These are phyloP conservation scores for Mercenaria mercenaria DNA, from an alignment of 1,140 invertebrate species.

Conservation along the genomic window DNA sequence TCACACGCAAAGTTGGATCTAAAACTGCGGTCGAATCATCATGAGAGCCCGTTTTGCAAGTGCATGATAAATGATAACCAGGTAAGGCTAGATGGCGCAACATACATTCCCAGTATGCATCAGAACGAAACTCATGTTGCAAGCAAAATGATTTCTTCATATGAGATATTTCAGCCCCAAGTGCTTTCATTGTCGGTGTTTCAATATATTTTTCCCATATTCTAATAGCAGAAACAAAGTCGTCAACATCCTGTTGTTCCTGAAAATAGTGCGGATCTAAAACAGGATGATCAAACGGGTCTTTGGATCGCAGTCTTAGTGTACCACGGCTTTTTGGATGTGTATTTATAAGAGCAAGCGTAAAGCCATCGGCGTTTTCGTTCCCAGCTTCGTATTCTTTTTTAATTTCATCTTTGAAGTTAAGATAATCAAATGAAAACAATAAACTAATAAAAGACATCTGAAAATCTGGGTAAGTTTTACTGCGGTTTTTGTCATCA, in stretches of 20 bases:
- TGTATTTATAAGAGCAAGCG: background rate
- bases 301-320: slow-evolving; percentile 79
- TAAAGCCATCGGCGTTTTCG: background rate
- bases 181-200: background rate
- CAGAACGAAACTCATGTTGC: slow-evolving; percentile 4
- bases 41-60: slow-evolving; percentile 90
- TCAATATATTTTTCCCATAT: slow-evolving; percentile 13
- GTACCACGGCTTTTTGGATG: no score
- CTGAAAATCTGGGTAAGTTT: slow-evolving; percentile 34
- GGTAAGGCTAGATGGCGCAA: background rate
- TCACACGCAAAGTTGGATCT: slow-evolving; percentile 15
- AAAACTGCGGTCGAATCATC: background rate
- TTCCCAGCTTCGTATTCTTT: background rate
- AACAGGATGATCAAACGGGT: slow-evolving; percentile 90
- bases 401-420: background rate
- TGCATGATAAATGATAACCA: slow-evolving; percentile 91
- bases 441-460: background rate
- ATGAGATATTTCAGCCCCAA: background rate
- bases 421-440: background rate
- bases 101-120: slow-evolving; percentile 29
- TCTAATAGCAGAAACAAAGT: background rate
- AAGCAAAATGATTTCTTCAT: slow-evolving; percentile 18
- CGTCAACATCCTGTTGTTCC: slow-evolving; percentile 62
- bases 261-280: slow-evolving; percentile 90
- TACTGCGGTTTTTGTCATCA: background rate